These are phyloP conservation scores for Rallus limicola DNA, from an alignment of 2,113 vertebrate genomes.

Conservation along the genomic window DNA sequence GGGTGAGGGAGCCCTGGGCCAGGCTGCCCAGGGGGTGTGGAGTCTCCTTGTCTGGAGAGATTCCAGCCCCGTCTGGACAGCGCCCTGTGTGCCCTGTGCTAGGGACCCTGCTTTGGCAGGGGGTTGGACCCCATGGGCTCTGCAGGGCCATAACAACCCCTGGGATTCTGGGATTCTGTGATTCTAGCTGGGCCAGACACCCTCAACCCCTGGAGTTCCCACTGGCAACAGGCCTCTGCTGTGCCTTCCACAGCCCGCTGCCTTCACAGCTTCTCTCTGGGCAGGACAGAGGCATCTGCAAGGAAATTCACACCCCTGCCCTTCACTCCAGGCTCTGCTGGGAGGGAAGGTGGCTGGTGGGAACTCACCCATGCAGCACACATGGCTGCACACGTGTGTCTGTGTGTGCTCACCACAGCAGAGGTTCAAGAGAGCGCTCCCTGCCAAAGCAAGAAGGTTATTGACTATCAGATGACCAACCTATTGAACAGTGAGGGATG, in stretches of 20 bases:
- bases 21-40: no score
- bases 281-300: neutral
- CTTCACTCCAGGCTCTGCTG: neutral
- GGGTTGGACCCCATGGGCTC: no score
- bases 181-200: neutral
- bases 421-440: neutral
- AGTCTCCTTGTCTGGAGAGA: no score
- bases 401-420: neutral
- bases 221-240: neutral
- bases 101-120: no score
- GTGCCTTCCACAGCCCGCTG: neutral
- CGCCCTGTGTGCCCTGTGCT: no score
- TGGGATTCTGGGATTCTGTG: no score
- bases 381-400: rapidly evolving
- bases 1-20: no score
- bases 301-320: neutral
- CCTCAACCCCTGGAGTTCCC: neutral
- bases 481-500: neutral
- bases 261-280: neutral
- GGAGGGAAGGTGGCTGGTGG: neutral
- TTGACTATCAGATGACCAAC: neutral
- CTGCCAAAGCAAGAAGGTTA: neutral
- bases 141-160: no score
- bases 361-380: neutral
- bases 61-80: no score